These are phyloP conservation scores for Podilymbus podiceps DNA, from an alignment of 2,113 vertebrate genomes.

Conservation along the genomic window DNA sequence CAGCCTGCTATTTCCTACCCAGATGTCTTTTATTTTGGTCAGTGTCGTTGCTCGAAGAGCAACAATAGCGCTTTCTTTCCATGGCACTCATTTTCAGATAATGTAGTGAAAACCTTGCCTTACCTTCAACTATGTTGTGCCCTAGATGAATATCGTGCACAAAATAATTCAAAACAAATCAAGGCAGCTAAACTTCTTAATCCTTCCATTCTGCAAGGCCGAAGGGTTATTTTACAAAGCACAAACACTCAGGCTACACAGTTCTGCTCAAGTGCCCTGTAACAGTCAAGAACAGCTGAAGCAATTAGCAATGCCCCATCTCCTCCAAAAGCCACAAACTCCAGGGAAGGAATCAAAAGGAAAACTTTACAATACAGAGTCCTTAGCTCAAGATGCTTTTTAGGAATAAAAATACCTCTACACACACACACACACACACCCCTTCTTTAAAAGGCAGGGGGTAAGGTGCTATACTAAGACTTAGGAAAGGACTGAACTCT, in stretches of 20 bases:
- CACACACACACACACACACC: too few species aligned
- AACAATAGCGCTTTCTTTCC: neutral
- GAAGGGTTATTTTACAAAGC: neutral
- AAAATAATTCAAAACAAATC: conserved; percentile 8
- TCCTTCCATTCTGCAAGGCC: neutral
- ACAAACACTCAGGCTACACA: neutral
- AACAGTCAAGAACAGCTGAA: conserved; percentile 21
- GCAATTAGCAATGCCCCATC: conserved; percentile 23
- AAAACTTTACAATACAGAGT: conserved; percentile 8
- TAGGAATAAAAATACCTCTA: neutral
- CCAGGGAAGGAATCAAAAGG: conserved; percentile 13
- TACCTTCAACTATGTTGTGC: neutral
- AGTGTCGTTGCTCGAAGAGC: neutral
- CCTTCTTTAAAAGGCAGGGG: neutral
- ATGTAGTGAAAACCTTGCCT: neutral
- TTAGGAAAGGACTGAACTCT: neutral
- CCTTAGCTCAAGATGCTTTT: neutral
- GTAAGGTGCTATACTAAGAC: neutral
- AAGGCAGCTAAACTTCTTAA: conserved; percentile 19
- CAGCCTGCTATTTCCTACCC: conserved; percentile 28
- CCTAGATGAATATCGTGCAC: neutral
- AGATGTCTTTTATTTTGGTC: conserved; percentile 18
- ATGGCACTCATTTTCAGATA: neutral
- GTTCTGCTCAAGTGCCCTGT: conserved; percentile 6
- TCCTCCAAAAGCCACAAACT: conserved; percentile 3